A percentile compares a stretch with the other conserved stretches of the same genome.
These are phyloP conservation scores for Amphiprion clarkii DNA, from an alignment of 2,797 vertebrate species.

Conservation along the genomic window DNA sequence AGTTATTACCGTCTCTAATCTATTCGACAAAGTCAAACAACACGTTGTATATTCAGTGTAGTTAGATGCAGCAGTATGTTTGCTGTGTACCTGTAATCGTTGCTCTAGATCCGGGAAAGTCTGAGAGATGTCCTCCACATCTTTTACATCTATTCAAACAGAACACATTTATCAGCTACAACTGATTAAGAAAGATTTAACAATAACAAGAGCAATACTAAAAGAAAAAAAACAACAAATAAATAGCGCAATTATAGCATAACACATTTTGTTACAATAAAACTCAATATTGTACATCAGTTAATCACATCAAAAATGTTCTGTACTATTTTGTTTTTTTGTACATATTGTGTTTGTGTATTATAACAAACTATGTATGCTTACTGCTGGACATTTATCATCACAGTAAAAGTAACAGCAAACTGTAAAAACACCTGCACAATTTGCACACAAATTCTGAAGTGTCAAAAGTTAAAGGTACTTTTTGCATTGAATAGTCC, in stretches of 20 bases:
- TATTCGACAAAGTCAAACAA: background rate
- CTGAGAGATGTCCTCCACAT: slow-evolving; percentile 86
- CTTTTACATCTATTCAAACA: slow-evolving; percentile 84
- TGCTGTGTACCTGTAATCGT: slow-evolving; percentile 90
- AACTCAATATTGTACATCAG: background rate
- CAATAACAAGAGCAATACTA: background rate
- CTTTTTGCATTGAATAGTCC: background rate
- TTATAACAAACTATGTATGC: background rate
- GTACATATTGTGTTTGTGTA: background rate
- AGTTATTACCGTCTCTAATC: background rate
- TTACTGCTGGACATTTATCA: background rate
- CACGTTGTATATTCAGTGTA: background rate
- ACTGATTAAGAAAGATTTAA: slow-evolving; percentile 1
- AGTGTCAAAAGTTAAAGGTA: background rate
- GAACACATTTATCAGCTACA: slow-evolving; percentile 25
- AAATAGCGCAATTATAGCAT: background rate
- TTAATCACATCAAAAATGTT: background rate
- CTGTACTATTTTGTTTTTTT: background rate
- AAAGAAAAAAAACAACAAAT: background rate
- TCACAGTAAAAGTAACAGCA: background rate
- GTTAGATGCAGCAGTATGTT: background rate
- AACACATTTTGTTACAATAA: background rate
- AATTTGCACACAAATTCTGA: background rate
- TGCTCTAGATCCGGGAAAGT: slow-evolving; percentile 94
- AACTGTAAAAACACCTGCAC: background rate